phyloP scores from a whole-genome alignment of 2,888 invertebrate genomes.

The Elysia crispata region DNA sequence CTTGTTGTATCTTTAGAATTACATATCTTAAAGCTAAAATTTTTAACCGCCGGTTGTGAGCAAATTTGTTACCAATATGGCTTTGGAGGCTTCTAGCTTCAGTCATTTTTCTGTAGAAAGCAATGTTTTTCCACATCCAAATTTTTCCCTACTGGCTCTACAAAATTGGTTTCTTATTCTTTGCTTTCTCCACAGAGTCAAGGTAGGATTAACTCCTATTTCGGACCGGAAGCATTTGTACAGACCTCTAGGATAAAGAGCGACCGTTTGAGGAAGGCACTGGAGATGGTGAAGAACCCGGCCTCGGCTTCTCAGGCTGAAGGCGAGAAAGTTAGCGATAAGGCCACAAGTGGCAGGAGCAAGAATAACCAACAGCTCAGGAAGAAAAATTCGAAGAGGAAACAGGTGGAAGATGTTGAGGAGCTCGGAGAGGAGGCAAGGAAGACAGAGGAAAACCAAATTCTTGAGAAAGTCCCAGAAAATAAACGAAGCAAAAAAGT shows the following conservation, averaged over 20 bases:
- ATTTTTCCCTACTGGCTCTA: background rate
- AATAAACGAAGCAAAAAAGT: background rate
- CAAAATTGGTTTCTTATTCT: background rate
- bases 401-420: background rate
- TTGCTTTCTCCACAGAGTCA: constrained; percentile 55
- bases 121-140: no score
- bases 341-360: constrained; percentile 15
- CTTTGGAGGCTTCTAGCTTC: no score
- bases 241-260: constrained; percentile 54
- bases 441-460: constrained; percentile 20
- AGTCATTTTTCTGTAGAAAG: no score
- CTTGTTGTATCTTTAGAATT: no score
- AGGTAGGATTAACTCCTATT: constrained; percentile 56
- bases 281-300: constrained; percentile 41
- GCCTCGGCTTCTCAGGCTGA: background rate
- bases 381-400: background rate
- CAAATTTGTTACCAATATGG: no score
- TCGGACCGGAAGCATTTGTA: constrained; percentile 58
- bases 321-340: background rate
- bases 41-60: no score
- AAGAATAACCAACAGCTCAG: background rate
- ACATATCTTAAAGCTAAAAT: no score
- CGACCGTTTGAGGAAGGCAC: constrained; percentile 53
- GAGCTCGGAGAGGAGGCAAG: background rate
- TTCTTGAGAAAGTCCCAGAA: background rate